These are phyloP conservation scores for Gymnosoma rotundatum DNA, from an alignment of 2,888 invertebrate species.

Conservation along the genomic window DNA sequence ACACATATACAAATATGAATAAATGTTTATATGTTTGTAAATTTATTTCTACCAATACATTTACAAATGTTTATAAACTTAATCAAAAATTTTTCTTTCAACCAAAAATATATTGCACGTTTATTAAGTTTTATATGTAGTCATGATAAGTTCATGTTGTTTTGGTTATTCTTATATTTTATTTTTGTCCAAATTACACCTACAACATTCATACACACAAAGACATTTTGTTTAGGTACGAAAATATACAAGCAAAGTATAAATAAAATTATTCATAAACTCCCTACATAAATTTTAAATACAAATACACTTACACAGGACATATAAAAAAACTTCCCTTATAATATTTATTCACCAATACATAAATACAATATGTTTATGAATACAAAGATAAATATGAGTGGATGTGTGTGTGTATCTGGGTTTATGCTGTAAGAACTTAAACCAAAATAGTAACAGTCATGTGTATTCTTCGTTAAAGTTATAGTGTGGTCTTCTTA, in stretches of 20 bases:
- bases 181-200: slow-evolving; percentile 19
- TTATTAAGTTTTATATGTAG: slow-evolving; percentile 69
- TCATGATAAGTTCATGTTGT: slow-evolving; percentile 78
- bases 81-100: slow-evolving; percentile 65
- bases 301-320: slow-evolving; percentile 9
- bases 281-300: slow-evolving; percentile 55
- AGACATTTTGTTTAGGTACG: slow-evolving; percentile 19
- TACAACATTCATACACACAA: slow-evolving; percentile 21
- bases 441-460: slow-evolving; percentile 68
- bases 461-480: slow-evolving; percentile 69
- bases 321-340: slow-evolving; percentile 26
- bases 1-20: too few relatives aligned
- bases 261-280: slow-evolving; percentile 64
- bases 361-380: slow-evolving; percentile 12
- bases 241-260: slow-evolving; percentile 9
- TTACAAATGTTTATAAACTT: slow-evolving; percentile 33
- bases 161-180: slow-evolving; percentile 22
- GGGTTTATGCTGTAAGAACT: slow-evolving; percentile 44
- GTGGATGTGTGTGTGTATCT: not conserved
- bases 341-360: not conserved
- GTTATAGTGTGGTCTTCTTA: slow-evolving; percentile 76
- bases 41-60: slow-evolving; percentile 16
- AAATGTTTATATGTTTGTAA: too few relatives aligned
- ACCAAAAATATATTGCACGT: slow-evolving; percentile 73
- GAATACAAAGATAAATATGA: slow-evolving; percentile 17